Conservation (phyloP, 2,888 invertebrate species). For the Lacanobia wlatinum region DNA sequence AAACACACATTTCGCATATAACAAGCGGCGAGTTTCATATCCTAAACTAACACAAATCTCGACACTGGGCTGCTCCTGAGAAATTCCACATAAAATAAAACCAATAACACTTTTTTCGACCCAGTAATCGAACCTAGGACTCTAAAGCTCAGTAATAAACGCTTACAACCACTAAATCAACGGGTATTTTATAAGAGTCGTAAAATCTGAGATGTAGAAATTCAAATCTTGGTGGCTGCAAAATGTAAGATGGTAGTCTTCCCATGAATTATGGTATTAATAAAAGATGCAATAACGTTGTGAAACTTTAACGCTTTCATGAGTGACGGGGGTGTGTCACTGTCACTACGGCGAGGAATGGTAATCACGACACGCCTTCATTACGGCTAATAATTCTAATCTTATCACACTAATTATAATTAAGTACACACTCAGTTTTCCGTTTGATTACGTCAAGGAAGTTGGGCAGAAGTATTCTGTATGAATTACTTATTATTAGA, state of each 20-base stretch:
- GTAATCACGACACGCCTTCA: constrained; percentile 32
- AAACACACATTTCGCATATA: too few species aligned
- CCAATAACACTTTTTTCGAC: background rate
- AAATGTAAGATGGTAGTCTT: background rate
- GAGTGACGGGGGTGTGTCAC: constrained; percentile 35
- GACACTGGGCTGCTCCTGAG: too few species aligned
- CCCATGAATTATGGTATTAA: background rate
- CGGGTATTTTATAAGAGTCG: too few species aligned
- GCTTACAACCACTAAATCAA: too few species aligned
- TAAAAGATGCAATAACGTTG: background rate
- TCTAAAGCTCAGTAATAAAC: too few species aligned
- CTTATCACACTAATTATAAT: constrained; percentile 35
- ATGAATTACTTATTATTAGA: too few species aligned
- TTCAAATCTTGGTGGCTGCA: background rate
- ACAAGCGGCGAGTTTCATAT: too few species aligned
- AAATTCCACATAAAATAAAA: background rate
- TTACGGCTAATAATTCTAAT: constrained; percentile 24
- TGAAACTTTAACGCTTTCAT: background rate
- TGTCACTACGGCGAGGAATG: constrained; percentile 12
- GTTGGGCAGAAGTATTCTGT: background rate
- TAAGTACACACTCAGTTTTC: constrained; percentile 1
- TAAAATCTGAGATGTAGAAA: background rate
- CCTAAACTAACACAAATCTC: too few species aligned
- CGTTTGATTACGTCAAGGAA: background rate
- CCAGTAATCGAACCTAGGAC: too few species aligned